Conservation (phyloP, 1,140 invertebrate genomes). For the Atta texana region DNA sequence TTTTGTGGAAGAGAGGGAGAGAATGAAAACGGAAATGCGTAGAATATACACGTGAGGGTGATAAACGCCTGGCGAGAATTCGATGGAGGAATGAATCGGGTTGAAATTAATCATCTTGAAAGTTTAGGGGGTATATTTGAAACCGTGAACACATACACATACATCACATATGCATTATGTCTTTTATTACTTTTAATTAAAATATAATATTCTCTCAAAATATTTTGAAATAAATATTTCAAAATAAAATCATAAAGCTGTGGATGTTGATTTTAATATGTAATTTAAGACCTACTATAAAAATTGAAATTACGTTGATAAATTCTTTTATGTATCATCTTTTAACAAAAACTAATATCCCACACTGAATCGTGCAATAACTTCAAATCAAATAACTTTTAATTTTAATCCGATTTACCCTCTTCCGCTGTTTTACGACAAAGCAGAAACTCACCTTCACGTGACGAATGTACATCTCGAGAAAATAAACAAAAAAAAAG, state of each 20-base stretch:
- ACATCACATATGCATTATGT: background rate
- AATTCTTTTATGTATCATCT: background rate
- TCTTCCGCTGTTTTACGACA: background rate
- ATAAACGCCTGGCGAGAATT: slow-evolving; percentile 7
- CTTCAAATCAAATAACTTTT: background rate
- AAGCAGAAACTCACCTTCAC: slow-evolving; percentile 21
- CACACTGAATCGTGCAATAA: no score
- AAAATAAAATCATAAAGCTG: background rate
- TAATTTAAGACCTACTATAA: background rate
- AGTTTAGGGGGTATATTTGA: background rate
- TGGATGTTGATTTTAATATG: background rate
- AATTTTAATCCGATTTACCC: slow-evolving; percentile 44
- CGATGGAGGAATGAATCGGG: slow-evolving; percentile 19
- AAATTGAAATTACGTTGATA: background rate
- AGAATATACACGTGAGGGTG: slow-evolving; percentile 29
- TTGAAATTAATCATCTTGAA: slow-evolving; percentile 25
- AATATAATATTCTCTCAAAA: background rate
- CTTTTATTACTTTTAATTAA: slow-evolving; percentile 1
- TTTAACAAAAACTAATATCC: background rate
- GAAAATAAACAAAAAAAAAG: slow-evolving; percentile 1
- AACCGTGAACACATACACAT: background rate
- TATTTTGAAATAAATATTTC: background rate
- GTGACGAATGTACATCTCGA: slow-evolving; percentile 27
- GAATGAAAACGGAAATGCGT: slow-evolving; percentile 43
- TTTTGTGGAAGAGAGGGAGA: slow-evolving; percentile 41